A percentile compares a stretch with the other conserved stretches of the same genome.
Evolutionary conservation across 2,888 invertebrate species (phyloP).

Genomic region (Spicauda simplicius): DNA sequence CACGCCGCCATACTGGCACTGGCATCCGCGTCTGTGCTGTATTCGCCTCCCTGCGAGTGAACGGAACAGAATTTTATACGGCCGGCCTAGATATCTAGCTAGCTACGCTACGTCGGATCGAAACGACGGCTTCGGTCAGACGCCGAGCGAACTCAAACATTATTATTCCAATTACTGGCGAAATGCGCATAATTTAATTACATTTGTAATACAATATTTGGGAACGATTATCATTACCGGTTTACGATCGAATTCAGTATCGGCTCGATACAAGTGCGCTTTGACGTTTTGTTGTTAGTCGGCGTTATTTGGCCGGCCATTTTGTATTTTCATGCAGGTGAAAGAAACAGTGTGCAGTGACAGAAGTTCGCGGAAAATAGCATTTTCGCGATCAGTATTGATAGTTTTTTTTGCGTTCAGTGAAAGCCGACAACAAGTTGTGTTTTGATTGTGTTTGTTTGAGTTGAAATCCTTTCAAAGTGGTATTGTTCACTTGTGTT

Average conservation of each 20-base stretch:
- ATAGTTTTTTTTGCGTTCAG: constrained; percentile 37
- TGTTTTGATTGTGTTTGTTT: constrained; percentile 26
- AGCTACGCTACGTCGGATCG: constrained; percentile 45
- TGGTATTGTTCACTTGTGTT: constrained; percentile 1
- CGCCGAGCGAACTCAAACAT: constrained; percentile 42
- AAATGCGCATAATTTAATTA: constrained; percentile 59
- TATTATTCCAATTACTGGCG: constrained; percentile 51
- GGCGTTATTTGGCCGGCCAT: constrained; percentile 70
- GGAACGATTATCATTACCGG: constrained; percentile 19
- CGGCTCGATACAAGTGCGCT: constrained; percentile 45
- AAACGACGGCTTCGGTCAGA: constrained; percentile 40
- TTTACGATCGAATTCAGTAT: constrained; percentile 42
- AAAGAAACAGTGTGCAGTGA: constrained; percentile 50
- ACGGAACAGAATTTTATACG: constrained; percentile 63
- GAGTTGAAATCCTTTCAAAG: not conserved
- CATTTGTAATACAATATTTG: constrained; percentile 45
- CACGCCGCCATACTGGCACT: constrained; percentile 66
- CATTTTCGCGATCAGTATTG: constrained; percentile 50
- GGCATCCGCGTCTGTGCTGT: constrained; percentile 56
- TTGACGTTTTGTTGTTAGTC: constrained; percentile 43
- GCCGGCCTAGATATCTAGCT: constrained; percentile 48
- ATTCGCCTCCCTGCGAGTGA: constrained; percentile 62
- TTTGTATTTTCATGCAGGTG: constrained; percentile 68
- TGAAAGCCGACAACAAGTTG: constrained; percentile 40
- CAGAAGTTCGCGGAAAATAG: constrained; percentile 66